These are phyloP conservation scores for Lepilemur ruficaudatus DNA, from an alignment of 2,797 vertebrate species.

Conservation along the genomic window DNA sequence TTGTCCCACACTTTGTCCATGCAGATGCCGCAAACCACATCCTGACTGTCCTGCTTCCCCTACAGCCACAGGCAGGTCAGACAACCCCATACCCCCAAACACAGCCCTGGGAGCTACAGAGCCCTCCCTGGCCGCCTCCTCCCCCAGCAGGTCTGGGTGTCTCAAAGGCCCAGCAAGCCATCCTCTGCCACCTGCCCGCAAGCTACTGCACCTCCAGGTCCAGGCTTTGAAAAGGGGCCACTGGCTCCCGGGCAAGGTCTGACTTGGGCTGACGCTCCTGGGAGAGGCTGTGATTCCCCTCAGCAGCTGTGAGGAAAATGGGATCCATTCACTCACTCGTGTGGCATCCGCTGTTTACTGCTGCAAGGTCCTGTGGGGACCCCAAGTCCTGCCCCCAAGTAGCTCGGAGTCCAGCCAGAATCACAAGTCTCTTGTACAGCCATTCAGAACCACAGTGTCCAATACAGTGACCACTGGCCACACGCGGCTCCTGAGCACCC, in stretches of 20 bases:
- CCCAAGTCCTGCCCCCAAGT: not conserved
- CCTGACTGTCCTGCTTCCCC: constrained; percentile 80
- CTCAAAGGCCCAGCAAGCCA: not conserved
- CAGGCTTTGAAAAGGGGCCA: not conserved
- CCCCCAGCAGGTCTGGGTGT: not conserved
- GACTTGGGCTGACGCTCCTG: not conserved
- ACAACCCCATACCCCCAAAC: too few species aligned
- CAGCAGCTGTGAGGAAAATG: constrained; percentile 18
- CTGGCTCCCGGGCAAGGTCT: not conserved
- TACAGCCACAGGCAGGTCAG: not conserved
- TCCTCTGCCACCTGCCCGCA: not conserved
- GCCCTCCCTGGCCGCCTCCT: not conserved
- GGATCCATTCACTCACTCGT: not conserved
- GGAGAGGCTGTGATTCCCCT: not conserved
- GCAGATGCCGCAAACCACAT: constrained; percentile 92
- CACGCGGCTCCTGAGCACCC: not conserved
- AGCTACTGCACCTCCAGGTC: not conserved
- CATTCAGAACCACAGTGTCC: not conserved
- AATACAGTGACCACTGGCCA: rapidly evolving
- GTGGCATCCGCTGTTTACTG: not conserved
- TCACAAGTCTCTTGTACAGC: not conserved
- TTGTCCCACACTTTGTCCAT: constrained; percentile 95
- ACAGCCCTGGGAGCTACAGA: not conserved
- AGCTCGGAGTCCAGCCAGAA: not conserved
- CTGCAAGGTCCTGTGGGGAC: not conserved